Conservation (phyloP, 2,113 vertebrate genomes). For the Coptodon bakossiorum region DNA sequence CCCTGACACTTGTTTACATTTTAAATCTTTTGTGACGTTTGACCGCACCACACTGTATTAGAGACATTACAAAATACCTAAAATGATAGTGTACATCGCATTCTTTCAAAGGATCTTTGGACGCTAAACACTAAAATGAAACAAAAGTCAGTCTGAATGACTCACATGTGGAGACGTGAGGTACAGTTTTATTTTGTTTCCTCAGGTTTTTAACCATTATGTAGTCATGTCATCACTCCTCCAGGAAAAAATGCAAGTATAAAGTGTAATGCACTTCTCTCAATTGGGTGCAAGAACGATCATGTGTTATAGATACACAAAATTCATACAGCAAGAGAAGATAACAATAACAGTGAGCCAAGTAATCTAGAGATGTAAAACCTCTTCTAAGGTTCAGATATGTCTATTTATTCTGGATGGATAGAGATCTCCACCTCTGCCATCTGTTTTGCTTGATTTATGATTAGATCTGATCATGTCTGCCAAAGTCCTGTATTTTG, state of each 20-base stretch:
- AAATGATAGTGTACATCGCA: not conserved
- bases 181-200: not conserved
- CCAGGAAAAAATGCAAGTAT: not conserved
- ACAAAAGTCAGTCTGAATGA: not conserved
- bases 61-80: not conserved
- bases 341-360: conserved; percentile 4
- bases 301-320: not conserved
- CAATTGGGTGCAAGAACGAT: not conserved
- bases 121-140: not conserved
- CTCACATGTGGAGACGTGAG: not conserved
- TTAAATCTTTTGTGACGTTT: not conserved
- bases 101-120: not conserved
- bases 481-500: not conserved
- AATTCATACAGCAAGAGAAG: not conserved
- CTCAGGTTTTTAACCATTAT: not conserved
- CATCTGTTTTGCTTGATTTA: conserved; percentile 20
- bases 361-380: conserved; percentile 7
- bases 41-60: not conserved
- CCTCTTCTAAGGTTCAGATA: not conserved
- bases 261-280: not conserved
- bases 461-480: conserved; percentile 1
- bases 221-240: not conserved
- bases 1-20: not conserved
- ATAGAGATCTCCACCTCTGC: not conserved
- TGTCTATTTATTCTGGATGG: conserved; percentile 28